Percentiles rank a stretch among this genome's conserved stretches.
phyloP scores from a whole-genome alignment of 1,140 invertebrate genomes.

The Temnothorax curvispinosus region DNA sequence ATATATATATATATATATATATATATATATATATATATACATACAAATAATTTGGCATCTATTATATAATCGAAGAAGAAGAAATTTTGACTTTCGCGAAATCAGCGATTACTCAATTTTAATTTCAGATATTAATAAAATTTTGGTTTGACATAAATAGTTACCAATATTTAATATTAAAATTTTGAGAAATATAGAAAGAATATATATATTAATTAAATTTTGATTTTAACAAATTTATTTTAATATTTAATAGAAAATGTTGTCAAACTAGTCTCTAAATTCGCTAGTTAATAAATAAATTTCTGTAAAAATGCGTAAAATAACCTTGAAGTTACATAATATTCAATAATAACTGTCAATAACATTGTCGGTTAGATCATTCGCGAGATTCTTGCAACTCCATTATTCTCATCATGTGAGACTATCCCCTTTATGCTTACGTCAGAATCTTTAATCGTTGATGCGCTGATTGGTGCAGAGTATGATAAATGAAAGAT shows the following conservation, averaged over 20 bases:
- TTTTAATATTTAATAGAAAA: background rate
- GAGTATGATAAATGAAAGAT: constrained; percentile 64
- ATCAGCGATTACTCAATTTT: background rate
- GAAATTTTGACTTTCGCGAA: too few species aligned
- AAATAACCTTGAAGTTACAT: background rate
- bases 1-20: background rate
- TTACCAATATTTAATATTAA: background rate
- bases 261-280: background rate
- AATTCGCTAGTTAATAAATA: background rate
- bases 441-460: constrained; percentile 57
- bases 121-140: background rate
- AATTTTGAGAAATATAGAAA: background rate
- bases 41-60: background rate
- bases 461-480: constrained; percentile 14
- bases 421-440: constrained; percentile 23
- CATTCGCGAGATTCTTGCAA: background rate
- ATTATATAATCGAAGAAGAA: background rate
- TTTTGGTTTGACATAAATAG: background rate
- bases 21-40: background rate
- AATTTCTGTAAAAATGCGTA: background rate
- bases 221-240: background rate
- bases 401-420: background rate
- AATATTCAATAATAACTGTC: constrained; percentile 1
- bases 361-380: constrained; percentile 21
- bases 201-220: background rate